Conservation (phyloP, 1,140 invertebrate species). For the Drosophila kohkoa region DNA sequence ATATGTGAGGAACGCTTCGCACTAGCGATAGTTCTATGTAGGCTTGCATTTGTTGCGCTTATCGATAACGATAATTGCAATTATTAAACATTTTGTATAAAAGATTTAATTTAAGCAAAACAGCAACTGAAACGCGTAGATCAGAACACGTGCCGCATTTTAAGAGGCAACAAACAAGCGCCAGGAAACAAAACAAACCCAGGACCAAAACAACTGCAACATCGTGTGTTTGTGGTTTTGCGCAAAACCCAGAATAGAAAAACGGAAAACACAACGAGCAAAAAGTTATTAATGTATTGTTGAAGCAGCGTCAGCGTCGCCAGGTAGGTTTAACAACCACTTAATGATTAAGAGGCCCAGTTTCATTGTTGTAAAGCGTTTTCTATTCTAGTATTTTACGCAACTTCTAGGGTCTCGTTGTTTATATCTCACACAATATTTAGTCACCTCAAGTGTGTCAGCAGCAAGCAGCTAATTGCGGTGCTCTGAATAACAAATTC, state of each 20-base stretch:
- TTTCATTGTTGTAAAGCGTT: slow-evolving; percentile 29
- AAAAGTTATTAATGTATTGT: slow-evolving; percentile 52
- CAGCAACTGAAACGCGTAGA: slow-evolving; percentile 30
- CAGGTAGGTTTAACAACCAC: slow-evolving; percentile 31
- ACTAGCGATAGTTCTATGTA: slow-evolving; percentile 5
- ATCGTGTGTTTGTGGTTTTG: slow-evolving; percentile 6
- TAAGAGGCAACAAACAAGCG: slow-evolving; percentile 6
- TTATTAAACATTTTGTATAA: slow-evolving; percentile 47
- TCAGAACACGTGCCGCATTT: slow-evolving; percentile 33
- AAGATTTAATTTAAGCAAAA: slow-evolving; percentile 49
- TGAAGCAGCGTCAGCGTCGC: slow-evolving; percentile 31
- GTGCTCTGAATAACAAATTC: neutral
- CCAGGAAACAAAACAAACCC: neutral
- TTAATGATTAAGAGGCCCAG: slow-evolving; percentile 10
- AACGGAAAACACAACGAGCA: slow-evolving; percentile 3
- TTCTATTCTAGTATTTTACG: slow-evolving; percentile 39
- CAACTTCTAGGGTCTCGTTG: slow-evolving; percentile 26
- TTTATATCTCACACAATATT: slow-evolving; percentile 1
- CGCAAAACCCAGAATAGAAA: no score
- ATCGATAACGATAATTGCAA: slow-evolving; percentile 32
- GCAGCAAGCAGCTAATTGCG: slow-evolving; percentile 42
- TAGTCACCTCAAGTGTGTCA: slow-evolving; percentile 52
- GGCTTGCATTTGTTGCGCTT: slow-evolving; percentile 15
- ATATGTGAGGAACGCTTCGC: neutral
- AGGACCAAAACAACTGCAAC: neutral